These are phyloP conservation scores for Ictalurus furcatus DNA, from an alignment of 2,113 vertebrate species.

Conservation along the genomic window DNA sequence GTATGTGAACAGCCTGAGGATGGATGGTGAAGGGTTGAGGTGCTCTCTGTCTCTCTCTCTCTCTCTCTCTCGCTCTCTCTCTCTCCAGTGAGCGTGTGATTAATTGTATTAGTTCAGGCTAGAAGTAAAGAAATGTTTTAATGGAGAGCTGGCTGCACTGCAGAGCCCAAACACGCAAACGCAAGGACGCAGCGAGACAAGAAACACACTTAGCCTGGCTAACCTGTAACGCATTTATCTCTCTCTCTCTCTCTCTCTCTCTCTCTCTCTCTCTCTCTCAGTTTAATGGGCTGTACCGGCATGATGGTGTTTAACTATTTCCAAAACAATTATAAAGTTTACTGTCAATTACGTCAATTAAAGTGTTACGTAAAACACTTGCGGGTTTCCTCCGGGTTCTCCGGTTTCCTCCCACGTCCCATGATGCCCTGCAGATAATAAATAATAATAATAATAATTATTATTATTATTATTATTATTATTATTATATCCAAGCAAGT, in stretches of 20 bases:
- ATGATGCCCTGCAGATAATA: neutral
- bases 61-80: neutral
- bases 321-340: neutral
- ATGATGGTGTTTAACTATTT: neutral
- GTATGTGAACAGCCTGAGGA: conserved; percentile 1
- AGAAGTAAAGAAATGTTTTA: neutral
- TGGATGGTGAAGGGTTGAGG: neutral
- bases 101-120: conserved; percentile 1
- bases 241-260: neutral
- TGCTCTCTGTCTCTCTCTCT: neutral
- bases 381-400: neutral
- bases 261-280: neutral
- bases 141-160: neutral
- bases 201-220: neutral
- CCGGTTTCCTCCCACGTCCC: neutral
- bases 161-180: neutral
- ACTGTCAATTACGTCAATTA: too few species aligned
- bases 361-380: too few species aligned
- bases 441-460: too few species aligned
- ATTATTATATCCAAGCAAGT: too few species aligned
- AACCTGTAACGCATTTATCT: neutral
- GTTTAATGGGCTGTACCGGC: neutral
- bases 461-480: too few species aligned
- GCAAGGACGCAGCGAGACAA: neutral
- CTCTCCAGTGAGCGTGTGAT: conserved; percentile 4